Conservation (phyloP, 2,113 vertebrate species). For the Caranx ignobilis region DNA sequence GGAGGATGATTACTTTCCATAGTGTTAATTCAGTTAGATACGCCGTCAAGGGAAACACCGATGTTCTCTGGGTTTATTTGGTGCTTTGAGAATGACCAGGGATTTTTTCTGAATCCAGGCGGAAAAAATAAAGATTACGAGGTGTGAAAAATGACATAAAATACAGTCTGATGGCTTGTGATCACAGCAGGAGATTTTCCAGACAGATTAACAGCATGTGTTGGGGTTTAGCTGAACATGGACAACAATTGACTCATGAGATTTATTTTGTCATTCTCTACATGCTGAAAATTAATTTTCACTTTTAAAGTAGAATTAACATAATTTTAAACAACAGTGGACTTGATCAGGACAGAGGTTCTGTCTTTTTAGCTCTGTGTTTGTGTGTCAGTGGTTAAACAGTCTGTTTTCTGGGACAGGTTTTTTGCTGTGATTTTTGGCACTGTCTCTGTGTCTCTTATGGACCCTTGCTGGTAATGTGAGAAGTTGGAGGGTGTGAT, state of each 20-base stretch:
- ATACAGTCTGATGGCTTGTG: not conserved
- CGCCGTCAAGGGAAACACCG: not conserved
- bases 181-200: slow-evolving; percentile 21
- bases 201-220: slow-evolving; percentile 18
- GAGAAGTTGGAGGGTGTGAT: too few relatives aligned
- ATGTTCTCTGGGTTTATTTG: slow-evolving; percentile 15
- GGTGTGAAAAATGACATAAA: slow-evolving; percentile 13
- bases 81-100: slow-evolving; percentile 3
- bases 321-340: not conserved
- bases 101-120: slow-evolving; percentile 20
- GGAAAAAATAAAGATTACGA: not conserved
- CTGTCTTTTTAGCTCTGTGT: not conserved
- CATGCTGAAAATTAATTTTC: not conserved
- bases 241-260: slow-evolving; percentile 16
- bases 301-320: not conserved
- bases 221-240: slow-evolving; percentile 11
- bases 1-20: slow-evolving; percentile 48
- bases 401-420: not conserved
- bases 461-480: too few relatives aligned
- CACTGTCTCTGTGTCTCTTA: too few relatives aligned
- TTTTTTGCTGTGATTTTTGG: too few relatives aligned
- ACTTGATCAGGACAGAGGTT: not conserved
- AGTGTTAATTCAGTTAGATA: slow-evolving; percentile 55
- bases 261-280: not conserved
- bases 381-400: not conserved